Conservation (phyloP, 1,140 invertebrate genomes). For the Propsilocerus akamusi region DNA sequence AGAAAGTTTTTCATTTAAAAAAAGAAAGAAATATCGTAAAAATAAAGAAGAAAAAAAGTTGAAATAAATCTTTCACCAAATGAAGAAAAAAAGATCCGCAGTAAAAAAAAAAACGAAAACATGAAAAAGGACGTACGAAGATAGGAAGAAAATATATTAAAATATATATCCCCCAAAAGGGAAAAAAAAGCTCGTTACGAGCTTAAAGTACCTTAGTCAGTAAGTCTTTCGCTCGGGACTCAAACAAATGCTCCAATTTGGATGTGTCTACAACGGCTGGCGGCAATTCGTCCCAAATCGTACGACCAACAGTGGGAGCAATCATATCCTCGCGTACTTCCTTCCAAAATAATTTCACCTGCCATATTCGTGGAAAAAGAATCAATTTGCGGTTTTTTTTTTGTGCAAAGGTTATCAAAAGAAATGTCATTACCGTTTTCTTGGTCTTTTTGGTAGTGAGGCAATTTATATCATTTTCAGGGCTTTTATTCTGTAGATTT, state of each 20-base stretch:
- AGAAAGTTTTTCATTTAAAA: no score
- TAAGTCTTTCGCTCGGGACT: slow-evolving; percentile 88
- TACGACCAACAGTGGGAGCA: slow-evolving; percentile 43
- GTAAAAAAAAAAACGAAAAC: slow-evolving; percentile 15
- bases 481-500: slow-evolving; percentile 14
- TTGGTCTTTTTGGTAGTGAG: slow-evolving; percentile 64
- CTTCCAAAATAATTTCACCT: slow-evolving; percentile 94
- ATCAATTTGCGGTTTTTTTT: neutral
- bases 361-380: neutral
- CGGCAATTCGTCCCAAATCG: slow-evolving; percentile 90
- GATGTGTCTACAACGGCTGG: slow-evolving; percentile 74
- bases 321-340: slow-evolving; percentile 75
- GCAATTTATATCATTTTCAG: slow-evolving; percentile 12
- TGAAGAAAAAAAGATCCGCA: slow-evolving; percentile 18
- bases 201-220: slow-evolving; percentile 65
- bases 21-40: no score
- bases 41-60: slow-evolving; percentile 13
- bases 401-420: no score
- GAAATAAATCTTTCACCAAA: slow-evolving; percentile 16
- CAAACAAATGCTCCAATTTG: slow-evolving; percentile 92
- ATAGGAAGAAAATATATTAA: no score
- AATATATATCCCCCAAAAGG: no score
- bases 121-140: slow-evolving; percentile 16
- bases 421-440: slow-evolving; percentile 82
- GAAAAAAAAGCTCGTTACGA: no score